Conservation (phyloP, 2,797 vertebrate species). For the Falco rusticolus region DNA sequence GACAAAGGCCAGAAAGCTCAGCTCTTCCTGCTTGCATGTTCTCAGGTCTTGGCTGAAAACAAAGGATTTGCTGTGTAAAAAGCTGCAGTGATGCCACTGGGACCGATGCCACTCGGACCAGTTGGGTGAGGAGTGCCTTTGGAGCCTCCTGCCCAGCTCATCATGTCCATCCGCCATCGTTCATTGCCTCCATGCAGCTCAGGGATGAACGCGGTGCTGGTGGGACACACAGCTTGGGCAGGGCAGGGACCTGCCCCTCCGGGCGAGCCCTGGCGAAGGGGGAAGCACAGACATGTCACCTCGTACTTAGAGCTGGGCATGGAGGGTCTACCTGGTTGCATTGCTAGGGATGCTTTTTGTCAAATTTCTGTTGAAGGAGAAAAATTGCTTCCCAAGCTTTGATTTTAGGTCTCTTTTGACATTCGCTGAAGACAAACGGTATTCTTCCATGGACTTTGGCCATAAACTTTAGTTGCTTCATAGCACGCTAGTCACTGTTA, state of each 20-base stretch:
- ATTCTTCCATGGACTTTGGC: not conserved
- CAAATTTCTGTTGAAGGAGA: not conserved
- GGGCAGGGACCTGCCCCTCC: not conserved
- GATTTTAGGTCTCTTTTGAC: not conserved
- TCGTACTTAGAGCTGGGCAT: not conserved
- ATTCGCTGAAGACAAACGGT: not conserved
- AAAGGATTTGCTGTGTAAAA: not conserved
- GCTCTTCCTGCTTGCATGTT: not conserved
- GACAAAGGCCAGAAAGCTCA: not conserved
- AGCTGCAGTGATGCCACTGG: not conserved
- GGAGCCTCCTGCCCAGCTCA: not conserved
- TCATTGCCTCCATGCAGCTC: not conserved
- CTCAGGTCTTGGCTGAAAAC: not conserved
- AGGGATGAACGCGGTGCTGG: not conserved
- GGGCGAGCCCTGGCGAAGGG: fast-evolving
- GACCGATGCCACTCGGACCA: too few species aligned
- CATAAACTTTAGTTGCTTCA: not conserved
- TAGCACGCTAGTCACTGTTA: fast-evolving
- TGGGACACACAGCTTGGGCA: not conserved
- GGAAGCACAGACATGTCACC: fast-evolving
- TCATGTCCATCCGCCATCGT: fast-evolving
- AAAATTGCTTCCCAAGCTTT: not conserved
- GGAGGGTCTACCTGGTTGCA: not conserved
- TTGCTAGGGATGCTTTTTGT: not conserved
- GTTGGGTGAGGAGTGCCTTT: not conserved